phyloP scores from a whole-genome alignment of 2,797 vertebrate genomes.

The Delichon dasypus region DNA sequence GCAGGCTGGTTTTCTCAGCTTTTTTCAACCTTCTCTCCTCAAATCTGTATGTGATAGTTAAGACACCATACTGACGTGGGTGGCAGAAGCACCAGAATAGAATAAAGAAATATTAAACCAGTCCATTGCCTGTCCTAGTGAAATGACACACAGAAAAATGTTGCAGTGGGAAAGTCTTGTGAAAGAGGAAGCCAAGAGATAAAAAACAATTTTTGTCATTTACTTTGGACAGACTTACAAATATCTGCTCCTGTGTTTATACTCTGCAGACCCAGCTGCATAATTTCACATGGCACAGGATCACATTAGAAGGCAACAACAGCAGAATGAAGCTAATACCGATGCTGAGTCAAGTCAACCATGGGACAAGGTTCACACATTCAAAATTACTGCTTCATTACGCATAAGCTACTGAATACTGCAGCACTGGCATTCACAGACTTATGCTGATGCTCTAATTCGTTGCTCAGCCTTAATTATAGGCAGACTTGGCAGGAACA shows the following conservation, averaged over 20 bases:
- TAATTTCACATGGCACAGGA: background rate
- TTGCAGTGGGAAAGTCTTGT: background rate
- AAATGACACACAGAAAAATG: fast-evolving
- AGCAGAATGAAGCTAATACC: background rate
- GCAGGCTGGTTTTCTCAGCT: background rate
- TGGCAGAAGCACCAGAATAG: background rate
- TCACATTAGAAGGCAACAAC: background rate
- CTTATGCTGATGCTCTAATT: background rate
- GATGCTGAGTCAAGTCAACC: background rate
- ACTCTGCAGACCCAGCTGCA: background rate
- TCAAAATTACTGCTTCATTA: background rate
- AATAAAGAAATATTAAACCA: background rate
- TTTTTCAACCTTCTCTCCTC: background rate
- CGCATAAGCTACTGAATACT: background rate
- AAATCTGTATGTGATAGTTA: background rate
- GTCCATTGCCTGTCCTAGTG: background rate
- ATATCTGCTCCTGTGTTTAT: background rate
- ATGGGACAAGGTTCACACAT: background rate
- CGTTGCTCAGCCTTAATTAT: background rate
- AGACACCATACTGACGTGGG: background rate
- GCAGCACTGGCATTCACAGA: background rate
- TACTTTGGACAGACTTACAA: background rate
- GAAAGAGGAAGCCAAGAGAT: background rate
- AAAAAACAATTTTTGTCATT: background rate
- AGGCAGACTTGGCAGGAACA: background rate